Conservation (phyloP, 2,888 invertebrate species). For the Thumatha senex region DNA sequence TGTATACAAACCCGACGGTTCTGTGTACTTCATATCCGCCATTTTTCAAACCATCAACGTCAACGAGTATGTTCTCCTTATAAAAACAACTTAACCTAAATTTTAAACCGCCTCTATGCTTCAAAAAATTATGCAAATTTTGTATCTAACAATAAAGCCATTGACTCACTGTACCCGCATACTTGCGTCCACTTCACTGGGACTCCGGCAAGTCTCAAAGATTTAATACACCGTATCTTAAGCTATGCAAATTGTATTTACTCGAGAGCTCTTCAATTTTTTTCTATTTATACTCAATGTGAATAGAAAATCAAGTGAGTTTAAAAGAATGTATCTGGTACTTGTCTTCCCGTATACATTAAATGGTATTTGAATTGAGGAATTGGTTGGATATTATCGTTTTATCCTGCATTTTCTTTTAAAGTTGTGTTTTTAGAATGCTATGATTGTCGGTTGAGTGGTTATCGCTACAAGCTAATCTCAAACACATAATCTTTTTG, state of each 20-base stretch:
- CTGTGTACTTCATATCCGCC: no score
- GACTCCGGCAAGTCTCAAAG: constrained; percentile 27
- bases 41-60: background rate
- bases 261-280: constrained; percentile 26
- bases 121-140: constrained; percentile 51
- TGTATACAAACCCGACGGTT: no score
- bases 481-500: no score
- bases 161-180: constrained; percentile 56
- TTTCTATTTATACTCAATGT: constrained; percentile 30
- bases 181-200: constrained; percentile 39
- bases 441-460: no score
- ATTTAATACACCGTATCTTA: constrained; percentile 32
- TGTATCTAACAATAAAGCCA: constrained; percentile 41
- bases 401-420: no score
- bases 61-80: background rate
- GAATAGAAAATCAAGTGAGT: constrained; percentile 29
- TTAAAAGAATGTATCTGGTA: constrained; percentile 10
- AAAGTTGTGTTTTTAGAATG: no score
- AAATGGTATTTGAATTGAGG: background rate
- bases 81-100: constrained; percentile 34
- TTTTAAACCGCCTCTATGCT: constrained; percentile 23
- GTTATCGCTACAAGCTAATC: no score
- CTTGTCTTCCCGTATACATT: constrained; percentile 21
- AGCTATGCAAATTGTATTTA: constrained; percentile 36
- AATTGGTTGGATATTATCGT: no score